Evolutionary conservation across 2,888 invertebrate genomes (phyloP), one percentile per base, ranked within the genome.

Genomic region (Acanthoscelides obtectus): DNA sequence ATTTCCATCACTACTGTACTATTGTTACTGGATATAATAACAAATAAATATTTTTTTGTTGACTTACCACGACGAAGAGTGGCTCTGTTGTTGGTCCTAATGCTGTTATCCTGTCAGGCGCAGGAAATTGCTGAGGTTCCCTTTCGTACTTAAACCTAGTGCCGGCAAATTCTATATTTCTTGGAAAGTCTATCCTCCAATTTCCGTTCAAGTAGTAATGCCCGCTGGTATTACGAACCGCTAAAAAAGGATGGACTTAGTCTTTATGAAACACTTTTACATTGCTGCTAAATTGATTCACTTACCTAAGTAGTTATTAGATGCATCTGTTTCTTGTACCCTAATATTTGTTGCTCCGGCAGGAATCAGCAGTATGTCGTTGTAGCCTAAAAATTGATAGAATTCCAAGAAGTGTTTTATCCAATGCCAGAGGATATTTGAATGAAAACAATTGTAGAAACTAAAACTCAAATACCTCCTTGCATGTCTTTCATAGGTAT

Each of bases 181-280:
- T 89, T 0, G 97, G 96, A 83, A 95, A 95, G 86, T 97, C 95
- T 81, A 99, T 96, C 82, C 94, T 91, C 92, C 96, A 97, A 83
- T 97, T 93, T 0, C 98, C 98, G 85, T 99, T 99, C 70, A 99
- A 87, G 83, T 96, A 96, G 84, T 94, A 99, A 78, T 93, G 89
- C 2, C 94, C 94, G 68, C 92, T 88, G 71, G 90, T 88, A 84
- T 96, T 95, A 76, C 96, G 90, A 69, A 98, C 88, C 4, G 97
- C 98, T 93, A 65, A 12, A 74, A 75, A 45, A 64, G 64, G 64
- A 19, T 63, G 63, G 17, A 63, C n/a, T n/a, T n/a, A n/a, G n/a
- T 25, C 25, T 3, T 25, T 25, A 25, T 5, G 25, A 6, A 25
- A 25, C 45, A 1, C 45, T 45, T 12, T 8, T 25, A 25, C 25